Conservation (phyloP, 35 echinoderm and acorn worm species). For the Holothuria glaberrima region DNA sequence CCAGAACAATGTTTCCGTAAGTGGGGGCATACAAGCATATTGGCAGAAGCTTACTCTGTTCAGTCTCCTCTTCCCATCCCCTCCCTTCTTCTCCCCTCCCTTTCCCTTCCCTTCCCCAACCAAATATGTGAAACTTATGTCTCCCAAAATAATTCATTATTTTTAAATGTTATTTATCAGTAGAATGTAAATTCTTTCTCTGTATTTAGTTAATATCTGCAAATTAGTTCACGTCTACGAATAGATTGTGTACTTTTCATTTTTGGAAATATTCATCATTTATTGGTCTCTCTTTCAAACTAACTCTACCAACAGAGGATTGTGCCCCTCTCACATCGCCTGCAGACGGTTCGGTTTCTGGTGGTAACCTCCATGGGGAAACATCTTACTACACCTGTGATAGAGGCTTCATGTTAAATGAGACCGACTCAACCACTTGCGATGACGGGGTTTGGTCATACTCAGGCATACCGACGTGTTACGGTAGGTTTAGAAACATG, state of each 20-base stretch:
- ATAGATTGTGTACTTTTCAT: not conserved
- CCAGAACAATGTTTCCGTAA: conserved; percentile 14
- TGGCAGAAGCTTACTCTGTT: not conserved
- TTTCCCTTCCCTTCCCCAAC: too few species aligned
- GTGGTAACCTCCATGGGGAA: not conserved
- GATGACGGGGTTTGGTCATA: not conserved
- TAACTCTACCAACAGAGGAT: conserved; percentile 21
- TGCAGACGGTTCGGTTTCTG: not conserved
- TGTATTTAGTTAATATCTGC: too few species aligned
- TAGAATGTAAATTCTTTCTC: not conserved
- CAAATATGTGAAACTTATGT: too few species aligned
- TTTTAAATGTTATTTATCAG: too few species aligned
- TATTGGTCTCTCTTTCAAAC: not conserved
- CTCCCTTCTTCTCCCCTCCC: not conserved
- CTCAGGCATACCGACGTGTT: not conserved
- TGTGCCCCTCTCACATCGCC: not conserved
- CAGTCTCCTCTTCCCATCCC: not conserved
- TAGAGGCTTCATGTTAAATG: not conserved
- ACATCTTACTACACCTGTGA: conserved; percentile 1
- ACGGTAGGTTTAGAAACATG: not conserved
- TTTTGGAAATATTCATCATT: not conserved
- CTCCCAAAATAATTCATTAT: too few species aligned
- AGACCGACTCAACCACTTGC: not conserved
- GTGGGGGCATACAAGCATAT: too few species aligned
- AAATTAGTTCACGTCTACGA: too few species aligned